These are phyloP conservation scores for Lichenostomus cassidix DNA, from an alignment of 2,113 vertebrate genomes.

Conservation along the genomic window DNA sequence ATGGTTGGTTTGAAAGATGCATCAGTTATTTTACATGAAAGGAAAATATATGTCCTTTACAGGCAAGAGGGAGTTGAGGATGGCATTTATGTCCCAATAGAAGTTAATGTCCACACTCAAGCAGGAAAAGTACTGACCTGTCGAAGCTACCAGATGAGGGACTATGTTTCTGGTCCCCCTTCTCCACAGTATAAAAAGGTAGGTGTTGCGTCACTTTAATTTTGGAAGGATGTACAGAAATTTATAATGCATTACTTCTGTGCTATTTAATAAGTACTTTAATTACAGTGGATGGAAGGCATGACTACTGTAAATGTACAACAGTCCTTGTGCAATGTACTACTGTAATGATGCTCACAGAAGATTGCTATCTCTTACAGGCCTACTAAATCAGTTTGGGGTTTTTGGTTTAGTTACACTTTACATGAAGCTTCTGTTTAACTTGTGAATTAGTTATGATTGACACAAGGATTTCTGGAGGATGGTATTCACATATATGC, in stretches of 20 bases:
- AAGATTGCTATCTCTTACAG: not conserved
- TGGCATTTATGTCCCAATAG: conserved; percentile 82
- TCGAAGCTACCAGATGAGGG: conserved; percentile 89
- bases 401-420: not conserved
- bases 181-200: conserved; percentile 96
- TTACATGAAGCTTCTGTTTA: not conserved
- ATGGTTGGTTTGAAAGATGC: not conserved
- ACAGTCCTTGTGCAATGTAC: not conserved
- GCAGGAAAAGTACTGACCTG: conserved; percentile 76
- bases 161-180: conserved; percentile 77
- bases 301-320: not conserved
- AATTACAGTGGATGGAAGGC: not conserved
- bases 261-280: not conserved
- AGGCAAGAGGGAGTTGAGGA: conserved; percentile 87
- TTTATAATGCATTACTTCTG: not conserved
- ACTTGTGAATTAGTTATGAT: not conserved
- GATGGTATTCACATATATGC: not conserved
- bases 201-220: not conserved
- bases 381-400: not conserved
- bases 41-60: conserved; percentile 29
- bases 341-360: not conserved
- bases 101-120: conserved; percentile 81
- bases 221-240: not conserved
- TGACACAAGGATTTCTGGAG: not conserved
- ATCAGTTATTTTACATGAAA: not conserved